A percentile compares a stretch with the other conserved stretches of the same genome.
Conservation (phyloP, 2,113 vertebrate genomes). For the Henicopernis longicauda region DNA sequence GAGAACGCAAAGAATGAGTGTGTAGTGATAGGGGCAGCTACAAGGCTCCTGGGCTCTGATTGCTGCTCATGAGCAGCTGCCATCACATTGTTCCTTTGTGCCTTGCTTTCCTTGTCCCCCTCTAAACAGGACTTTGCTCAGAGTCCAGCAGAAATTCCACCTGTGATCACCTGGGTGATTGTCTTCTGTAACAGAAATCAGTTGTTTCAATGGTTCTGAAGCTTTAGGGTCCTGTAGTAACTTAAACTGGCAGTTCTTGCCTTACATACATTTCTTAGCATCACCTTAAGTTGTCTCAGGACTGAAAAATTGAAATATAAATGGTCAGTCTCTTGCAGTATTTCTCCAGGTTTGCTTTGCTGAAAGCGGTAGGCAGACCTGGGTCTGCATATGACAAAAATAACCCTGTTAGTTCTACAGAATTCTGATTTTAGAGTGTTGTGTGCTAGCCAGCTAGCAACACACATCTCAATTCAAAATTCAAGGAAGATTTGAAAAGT, state of each 20-base stretch:
- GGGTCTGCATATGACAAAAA: neutral
- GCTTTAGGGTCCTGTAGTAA: neutral
- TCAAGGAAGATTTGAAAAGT: neutral
- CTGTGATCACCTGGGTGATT: neutral
- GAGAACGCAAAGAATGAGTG: neutral
- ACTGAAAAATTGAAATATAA: neutral
- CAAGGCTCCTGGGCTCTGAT: neutral
- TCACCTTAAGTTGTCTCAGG: neutral
- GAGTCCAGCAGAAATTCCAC: neutral
- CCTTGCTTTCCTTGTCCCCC: neutral
- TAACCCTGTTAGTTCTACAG: neutral
- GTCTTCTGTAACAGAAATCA: neutral
- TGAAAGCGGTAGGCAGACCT: neutral
- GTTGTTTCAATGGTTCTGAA: neutral
- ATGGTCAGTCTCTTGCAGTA: neutral
- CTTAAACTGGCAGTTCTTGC: neutral
- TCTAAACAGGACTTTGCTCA: neutral
- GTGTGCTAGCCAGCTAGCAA: neutral
- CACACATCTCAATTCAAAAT: neutral
- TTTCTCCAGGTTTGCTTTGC: neutral
- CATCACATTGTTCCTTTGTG: neutral
- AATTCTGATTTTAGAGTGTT: neutral
- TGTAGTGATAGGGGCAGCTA: neutral
- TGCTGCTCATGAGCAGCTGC: neutral
- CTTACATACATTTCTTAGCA: neutral